Evolutionary conservation across 2,797 vertebrate genomes (phyloP), one percentile per base, ranked within the genome.

Genomic region (Merluccius polli): DNA sequence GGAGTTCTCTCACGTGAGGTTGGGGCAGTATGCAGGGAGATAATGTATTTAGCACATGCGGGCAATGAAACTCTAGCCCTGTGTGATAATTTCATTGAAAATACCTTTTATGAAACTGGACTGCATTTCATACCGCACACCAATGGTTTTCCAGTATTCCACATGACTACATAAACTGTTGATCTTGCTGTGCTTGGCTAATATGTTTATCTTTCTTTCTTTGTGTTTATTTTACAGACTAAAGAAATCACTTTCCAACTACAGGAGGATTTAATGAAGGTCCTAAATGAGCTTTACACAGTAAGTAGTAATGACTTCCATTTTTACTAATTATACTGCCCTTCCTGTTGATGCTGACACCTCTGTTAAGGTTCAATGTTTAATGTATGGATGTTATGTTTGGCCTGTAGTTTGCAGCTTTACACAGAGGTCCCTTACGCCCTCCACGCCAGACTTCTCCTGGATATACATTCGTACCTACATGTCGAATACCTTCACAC

Each of bases 211-310:
- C 35, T 32, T 59, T n/a, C 48, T 33, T 9, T 41, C 12, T 73
- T 16, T 81, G 1, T 78, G 4, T 84, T 84, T 38, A 24, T 76
- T 81, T 93, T 95, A 84, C 92, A 99, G 98, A 99, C 97, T 92
- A 99, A 99, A 92, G 98, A 99, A 91, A 98, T 99, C 84, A 95
- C 97, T 13, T 99, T 98, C 92, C 97, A 99, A 85, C 95, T 99
- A 79, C 98, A 99, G 85, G 98, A 99, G 90, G 98, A 99, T 92
- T 93, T 99, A 90, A 99, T 99, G 97, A 99, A 98, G 93, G 96
- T 99, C 88, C 95, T 99, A 80, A 99, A 98, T 21, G 98, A 99
- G 92, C 95, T 99, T 63, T 99, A 99, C 91, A 99, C 98, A 80
- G 98, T 99, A 94, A 98, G 97, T 93, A 90, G 27, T 75, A 32